Conservation (phyloP, 2,888 invertebrate genomes). For the Salticus scenicus region DNA sequence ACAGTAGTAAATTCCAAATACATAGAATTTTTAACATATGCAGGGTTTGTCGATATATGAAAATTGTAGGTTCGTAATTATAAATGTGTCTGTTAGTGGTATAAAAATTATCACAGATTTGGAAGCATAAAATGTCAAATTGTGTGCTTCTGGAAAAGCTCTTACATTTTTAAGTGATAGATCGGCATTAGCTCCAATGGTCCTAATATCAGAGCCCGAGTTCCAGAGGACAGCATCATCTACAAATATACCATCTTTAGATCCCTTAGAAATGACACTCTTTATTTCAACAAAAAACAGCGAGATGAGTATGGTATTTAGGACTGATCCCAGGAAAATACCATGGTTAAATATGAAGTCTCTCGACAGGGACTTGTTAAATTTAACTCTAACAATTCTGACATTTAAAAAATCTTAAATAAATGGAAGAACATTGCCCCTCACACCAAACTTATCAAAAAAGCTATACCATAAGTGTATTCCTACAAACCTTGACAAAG, state of each 20-base stretch:
- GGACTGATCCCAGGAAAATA: background rate
- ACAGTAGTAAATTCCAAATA: background rate
- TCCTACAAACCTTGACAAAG: no score
- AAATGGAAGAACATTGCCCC: no score
- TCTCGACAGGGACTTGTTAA: no score
- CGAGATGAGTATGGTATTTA: background rate
- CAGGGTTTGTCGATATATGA: background rate
- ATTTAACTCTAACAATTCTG: no score
- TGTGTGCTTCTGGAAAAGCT: background rate
- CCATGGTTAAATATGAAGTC: background rate
- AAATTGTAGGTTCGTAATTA: background rate
- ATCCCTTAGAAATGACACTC: background rate
- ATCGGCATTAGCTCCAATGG: background rate
- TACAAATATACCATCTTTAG: background rate
- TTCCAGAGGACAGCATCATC: background rate
- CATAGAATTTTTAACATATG: background rate
- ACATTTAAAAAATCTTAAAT: no score
- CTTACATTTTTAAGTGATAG: background rate
- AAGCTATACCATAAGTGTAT: no score
- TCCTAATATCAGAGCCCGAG: background rate
- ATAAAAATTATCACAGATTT: constrained; percentile 6
- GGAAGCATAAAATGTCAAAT: background rate
- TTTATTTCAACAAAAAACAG: background rate
- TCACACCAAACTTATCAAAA: no score
- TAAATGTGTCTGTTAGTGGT: background rate